Evolutionary conservation across 1,140 invertebrate species (phyloP).

Genomic region (Zaprionus nigranus): DNA sequence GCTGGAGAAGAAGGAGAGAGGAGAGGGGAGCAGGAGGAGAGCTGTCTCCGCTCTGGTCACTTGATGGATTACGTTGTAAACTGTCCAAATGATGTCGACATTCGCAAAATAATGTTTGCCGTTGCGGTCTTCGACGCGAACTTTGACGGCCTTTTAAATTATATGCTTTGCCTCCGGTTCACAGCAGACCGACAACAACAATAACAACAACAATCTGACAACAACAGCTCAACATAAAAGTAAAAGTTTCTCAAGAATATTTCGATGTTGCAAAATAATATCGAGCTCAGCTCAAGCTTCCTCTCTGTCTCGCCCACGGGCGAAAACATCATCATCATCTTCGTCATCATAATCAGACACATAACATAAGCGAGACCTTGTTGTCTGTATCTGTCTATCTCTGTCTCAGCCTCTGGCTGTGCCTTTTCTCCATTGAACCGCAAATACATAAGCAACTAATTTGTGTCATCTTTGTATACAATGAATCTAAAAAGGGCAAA

Average conservation of each 20-base stretch:
- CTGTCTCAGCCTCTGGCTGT: not conserved
- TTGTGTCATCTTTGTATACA: slow-evolving; percentile 42
- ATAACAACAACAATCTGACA: not conserved
- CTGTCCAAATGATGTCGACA: slow-evolving; percentile 56
- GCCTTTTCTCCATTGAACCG: slow-evolving; percentile 39
- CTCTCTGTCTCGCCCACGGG: too few species aligned
- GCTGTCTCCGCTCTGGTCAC: slow-evolving; percentile 33
- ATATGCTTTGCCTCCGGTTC: slow-evolving; percentile 28
- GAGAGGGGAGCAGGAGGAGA: slow-evolving; percentile 10
- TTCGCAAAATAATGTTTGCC: slow-evolving; percentile 39
- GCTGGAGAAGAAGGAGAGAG: not conserved
- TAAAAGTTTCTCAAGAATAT: slow-evolving; percentile 65
- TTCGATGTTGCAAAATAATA: slow-evolving; percentile 10
- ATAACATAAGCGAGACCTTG: not conserved
- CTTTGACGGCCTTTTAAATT: slow-evolving; percentile 56
- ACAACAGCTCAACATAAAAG: slow-evolving; percentile 48
- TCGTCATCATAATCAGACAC: not conserved
- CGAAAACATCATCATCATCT: not conserved
- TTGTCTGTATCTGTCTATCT: not conserved
- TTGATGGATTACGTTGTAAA: slow-evolving; percentile 77
- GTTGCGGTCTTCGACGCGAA: slow-evolving; percentile 8
- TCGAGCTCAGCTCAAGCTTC: not conserved
- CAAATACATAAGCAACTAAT: slow-evolving; percentile 45
- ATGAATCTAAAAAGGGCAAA: not conserved
- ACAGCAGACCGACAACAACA: not conserved